Evolutionary conservation across 2,113 vertebrate genomes (phyloP).

Genomic region (Condylura cristata): DNA sequence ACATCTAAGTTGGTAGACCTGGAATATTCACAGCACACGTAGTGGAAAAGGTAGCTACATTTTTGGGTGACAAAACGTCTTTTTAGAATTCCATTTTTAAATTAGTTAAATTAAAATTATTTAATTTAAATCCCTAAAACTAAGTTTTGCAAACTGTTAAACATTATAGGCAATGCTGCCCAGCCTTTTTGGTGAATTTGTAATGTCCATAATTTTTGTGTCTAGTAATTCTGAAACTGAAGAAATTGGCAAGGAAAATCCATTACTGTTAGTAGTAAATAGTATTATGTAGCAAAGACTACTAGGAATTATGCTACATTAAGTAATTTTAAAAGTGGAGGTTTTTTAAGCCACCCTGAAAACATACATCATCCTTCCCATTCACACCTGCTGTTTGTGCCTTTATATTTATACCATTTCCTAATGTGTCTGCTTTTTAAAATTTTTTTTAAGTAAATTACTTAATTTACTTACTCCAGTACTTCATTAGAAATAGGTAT

Average conservation of each 20-base stretch:
- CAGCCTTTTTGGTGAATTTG: not conserved
- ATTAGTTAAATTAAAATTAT: too few relatives aligned
- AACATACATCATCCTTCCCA: not conserved
- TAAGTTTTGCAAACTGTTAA: not conserved
- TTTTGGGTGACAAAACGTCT: not conserved
- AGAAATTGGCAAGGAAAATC: constrained; percentile 42
- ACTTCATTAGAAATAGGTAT: not conserved
- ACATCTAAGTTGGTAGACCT: not conserved
- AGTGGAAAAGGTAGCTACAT: not conserved
- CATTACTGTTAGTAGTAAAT: not conserved
- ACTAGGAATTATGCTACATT: not conserved
- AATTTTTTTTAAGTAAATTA: not conserved
- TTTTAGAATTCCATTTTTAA: not conserved
- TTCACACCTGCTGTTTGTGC: not conserved
- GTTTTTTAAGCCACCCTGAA: not conserved
- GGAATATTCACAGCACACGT: not conserved
- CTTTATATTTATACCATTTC: not conserved
- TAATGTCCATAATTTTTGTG: not conserved
- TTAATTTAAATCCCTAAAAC: not conserved
- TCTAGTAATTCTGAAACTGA: not conserved
- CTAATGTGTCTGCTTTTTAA: not conserved
- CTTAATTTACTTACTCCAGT: not conserved
- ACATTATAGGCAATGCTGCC: not conserved
- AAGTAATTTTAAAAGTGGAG: not conserved
- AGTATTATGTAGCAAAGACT: not conserved